Base-by-base conservation (phyloP, 2,113 vertebrate species). In the Forbesichthys papilliferus region DNA sequence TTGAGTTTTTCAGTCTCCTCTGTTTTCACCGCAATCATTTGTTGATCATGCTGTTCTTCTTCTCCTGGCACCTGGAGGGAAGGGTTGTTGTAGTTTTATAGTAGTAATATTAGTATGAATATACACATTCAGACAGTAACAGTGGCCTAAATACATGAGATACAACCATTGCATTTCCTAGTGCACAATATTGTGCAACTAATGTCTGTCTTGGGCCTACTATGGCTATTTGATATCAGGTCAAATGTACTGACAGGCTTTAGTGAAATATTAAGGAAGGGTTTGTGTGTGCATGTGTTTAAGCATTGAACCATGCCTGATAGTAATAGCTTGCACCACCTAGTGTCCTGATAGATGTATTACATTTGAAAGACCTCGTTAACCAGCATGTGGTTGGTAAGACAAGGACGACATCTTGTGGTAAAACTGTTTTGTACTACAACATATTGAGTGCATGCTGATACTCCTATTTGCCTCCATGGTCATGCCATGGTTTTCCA, bases 41-140 rank as follows among this genome's bases (percentile, higher is more conserved):
- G 74, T 8, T 77, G 75, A 1, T 78, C 69, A 0, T 87, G 82
- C 13, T 0, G 1, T 5, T 3, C 58, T 66, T 91, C 89, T 1
- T 90, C 92, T 6, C 76, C 91, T 0, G 93, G 93, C 1, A 94
- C 65, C 93, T 94, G 78, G 59, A 16, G 71, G 36, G 71, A 1
- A 69, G 7, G 69, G 10, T 64, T 0, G 65, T 0, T 10, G 20
- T 18, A 56, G 4, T 18, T n/a, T n/a, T 18, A 18, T 10, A 10
- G 54, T 10, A 34, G 11, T 1, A 1, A 56, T 48, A 20, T 46
- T 4, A 42, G 33, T 10, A 27, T 27, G 51, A 5, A 48, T 20
- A 42, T 16, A 5, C 36, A 3, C 20, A 34, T 64, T 53, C 1
- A 58, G 33, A 58, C 5, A 2, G 3, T 34, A 58, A 36, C 27